Percentiles rank a stretch among this genome's conserved stretches.
Evolutionary conservation across 37 sponge, comb jelly and placozoan species (phyloP).

Genomic region (Axinella damicornis): DNA sequence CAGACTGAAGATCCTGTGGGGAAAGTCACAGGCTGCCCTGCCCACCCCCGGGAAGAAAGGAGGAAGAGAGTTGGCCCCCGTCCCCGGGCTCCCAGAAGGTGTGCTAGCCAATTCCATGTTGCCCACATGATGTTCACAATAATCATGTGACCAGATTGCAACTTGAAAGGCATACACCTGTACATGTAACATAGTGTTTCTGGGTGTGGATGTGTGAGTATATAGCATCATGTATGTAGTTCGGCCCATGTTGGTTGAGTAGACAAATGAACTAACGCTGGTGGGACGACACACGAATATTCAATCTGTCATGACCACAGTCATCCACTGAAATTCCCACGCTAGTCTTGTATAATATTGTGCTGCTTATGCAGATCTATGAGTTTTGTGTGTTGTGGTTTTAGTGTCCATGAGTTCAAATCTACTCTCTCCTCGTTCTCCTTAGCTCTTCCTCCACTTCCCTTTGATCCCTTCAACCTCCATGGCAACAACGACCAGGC

Average conservation of each 20-base stretch:
- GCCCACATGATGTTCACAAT: neutral
- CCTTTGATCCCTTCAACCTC: constrained; percentile 70
- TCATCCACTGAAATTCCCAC: too few relatives aligned
- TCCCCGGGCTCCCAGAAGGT: constrained; percentile 89
- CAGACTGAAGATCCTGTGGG: constrained; percentile 94
- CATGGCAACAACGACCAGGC: constrained; percentile 16
- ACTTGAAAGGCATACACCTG: too few relatives aligned
- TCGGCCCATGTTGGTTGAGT: too few relatives aligned
- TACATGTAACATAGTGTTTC: neutral
- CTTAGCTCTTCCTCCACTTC: constrained; percentile 54
- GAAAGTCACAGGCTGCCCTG: constrained; percentile 72
- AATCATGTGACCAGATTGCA: too few relatives aligned
- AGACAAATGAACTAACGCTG: too few relatives aligned
- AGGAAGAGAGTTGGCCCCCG: constrained; percentile 64
- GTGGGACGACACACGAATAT: too few relatives aligned
- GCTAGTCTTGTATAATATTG: too few relatives aligned
- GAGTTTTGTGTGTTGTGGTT: too few relatives aligned
- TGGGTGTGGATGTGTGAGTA: neutral
- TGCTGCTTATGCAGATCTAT: too few relatives aligned
- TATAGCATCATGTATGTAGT: neutral
- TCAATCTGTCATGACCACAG: too few relatives aligned
- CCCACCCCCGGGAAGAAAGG: constrained; percentile 39
- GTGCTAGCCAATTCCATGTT: too few relatives aligned
- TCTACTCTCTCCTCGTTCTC: neutral
- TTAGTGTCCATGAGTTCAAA: too few relatives aligned